Evolutionary conservation across 2,888 invertebrate genomes (phyloP).

Genomic region (Megaustenia siamemsis): DNA sequence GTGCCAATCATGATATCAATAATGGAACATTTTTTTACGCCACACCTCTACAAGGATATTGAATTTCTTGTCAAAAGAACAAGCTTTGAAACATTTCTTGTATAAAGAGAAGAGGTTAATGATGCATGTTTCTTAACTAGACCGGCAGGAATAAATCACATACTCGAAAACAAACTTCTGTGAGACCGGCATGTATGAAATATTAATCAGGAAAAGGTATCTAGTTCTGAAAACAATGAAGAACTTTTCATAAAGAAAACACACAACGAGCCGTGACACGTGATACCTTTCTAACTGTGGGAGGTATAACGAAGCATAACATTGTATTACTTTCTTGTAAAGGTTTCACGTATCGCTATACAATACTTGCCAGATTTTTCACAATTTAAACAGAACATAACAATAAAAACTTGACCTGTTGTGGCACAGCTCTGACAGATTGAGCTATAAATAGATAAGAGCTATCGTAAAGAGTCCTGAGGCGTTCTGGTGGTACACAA

Average conservation of each 20-base stretch:
- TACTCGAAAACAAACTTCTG: background rate
- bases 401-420: too few relatives aligned
- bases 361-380: too few relatives aligned
- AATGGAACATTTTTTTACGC: too few relatives aligned
- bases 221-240: background rate
- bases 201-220: background rate
- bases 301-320: background rate
- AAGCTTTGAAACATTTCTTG: background rate
- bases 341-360: too few relatives aligned
- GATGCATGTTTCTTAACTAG: background rate
- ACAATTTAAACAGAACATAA: too few relatives aligned
- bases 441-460: too few relatives aligned
- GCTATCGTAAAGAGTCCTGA: too few relatives aligned
- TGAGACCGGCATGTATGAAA: background rate
- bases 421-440: too few relatives aligned
- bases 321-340: background rate
- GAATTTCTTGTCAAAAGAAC: background rate
- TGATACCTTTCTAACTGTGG: background rate
- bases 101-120: background rate
- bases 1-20: too few relatives aligned
- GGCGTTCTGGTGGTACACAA: too few relatives aligned
- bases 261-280: background rate
- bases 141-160: background rate
- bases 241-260: background rate
- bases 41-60: too few relatives aligned